These are phyloP conservation scores for Raphicerus campestris DNA, from an alignment of 2,113 vertebrate species.

Conservation along the genomic window DNA sequence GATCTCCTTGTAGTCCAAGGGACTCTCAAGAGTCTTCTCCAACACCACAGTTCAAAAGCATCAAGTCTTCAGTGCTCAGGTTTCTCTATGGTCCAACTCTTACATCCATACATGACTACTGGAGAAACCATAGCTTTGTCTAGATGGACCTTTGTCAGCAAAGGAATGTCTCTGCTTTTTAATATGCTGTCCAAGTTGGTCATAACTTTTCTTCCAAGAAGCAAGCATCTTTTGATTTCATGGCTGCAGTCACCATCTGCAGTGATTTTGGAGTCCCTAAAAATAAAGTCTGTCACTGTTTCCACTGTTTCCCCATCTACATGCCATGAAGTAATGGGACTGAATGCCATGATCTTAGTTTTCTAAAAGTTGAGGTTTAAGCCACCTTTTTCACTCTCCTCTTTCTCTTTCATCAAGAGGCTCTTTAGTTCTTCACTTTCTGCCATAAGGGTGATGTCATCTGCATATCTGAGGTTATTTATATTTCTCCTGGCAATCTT, in stretches of 20 bases:
- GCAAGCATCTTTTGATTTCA: background rate
- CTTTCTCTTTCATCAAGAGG: background rate
- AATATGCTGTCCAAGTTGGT: background rate
- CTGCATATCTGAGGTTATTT: background rate
- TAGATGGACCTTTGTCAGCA: rapidly evolving
- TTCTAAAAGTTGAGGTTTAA: background rate
- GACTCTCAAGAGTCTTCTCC: background rate
- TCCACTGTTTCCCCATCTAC: background rate
- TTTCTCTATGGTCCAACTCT: background rate
- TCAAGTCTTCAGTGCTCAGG: background rate
- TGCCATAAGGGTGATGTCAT: background rate
- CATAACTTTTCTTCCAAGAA: background rate
- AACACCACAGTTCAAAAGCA: background rate
- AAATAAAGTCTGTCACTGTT: background rate
- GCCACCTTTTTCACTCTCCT: background rate
- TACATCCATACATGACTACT: background rate
- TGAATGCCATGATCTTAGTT: background rate
- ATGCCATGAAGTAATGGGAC: background rate
- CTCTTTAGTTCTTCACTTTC: background rate
- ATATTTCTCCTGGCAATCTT: background rate
- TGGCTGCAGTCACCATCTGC: background rate
- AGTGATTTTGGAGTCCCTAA: background rate
- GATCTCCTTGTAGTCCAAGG: background rate
- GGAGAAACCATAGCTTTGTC: background rate
- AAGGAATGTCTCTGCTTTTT: background rate